These are phyloP conservation scores for Edolisoma coerulescens DNA, from an alignment of 2,113 vertebrate species.

Conservation along the genomic window DNA sequence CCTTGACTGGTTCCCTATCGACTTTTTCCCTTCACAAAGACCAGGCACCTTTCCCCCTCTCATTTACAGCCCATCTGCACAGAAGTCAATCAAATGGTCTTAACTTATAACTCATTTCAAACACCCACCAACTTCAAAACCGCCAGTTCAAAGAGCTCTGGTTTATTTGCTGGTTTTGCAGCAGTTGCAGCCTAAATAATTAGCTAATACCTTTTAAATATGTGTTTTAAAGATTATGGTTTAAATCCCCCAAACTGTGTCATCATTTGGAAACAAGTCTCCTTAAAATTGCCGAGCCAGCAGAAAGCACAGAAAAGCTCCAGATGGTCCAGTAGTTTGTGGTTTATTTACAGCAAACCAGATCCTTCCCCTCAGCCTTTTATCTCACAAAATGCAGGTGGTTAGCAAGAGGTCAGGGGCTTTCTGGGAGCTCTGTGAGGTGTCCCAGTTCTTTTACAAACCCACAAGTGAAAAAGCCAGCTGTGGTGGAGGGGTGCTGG, in stretches of 20 bases:
- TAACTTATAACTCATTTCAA: slow-evolving; percentile 27
- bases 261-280: slow-evolving; percentile 24
- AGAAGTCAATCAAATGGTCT: not conserved
- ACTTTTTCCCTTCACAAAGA: not conserved
- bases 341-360: slow-evolving; percentile 13
- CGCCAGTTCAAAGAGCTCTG: not conserved
- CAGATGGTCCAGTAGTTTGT: slow-evolving; percentile 25
- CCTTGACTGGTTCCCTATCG: not conserved
- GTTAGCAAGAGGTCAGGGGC: not conserved
- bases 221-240: slow-evolving; percentile 35
- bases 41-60: not conserved
- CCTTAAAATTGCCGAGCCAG: slow-evolving; percentile 1
- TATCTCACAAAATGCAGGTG: not conserved
- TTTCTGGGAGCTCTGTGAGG: not conserved
- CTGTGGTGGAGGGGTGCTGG: not conserved
- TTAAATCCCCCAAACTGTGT: slow-evolving; percentile 41
- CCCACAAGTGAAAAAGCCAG: not conserved
- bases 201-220: slow-evolving; percentile 58
- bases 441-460: not conserved
- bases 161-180: slow-evolving; percentile 16
- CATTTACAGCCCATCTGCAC: not conserved
- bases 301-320: not conserved
- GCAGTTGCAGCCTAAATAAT: slow-evolving; percentile 27
- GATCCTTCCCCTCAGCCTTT: slow-evolving; percentile 15
- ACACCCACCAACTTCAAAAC: not conserved